Conservation (phyloP, 2,113 vertebrate species). For the Sander vitreus region DNA sequence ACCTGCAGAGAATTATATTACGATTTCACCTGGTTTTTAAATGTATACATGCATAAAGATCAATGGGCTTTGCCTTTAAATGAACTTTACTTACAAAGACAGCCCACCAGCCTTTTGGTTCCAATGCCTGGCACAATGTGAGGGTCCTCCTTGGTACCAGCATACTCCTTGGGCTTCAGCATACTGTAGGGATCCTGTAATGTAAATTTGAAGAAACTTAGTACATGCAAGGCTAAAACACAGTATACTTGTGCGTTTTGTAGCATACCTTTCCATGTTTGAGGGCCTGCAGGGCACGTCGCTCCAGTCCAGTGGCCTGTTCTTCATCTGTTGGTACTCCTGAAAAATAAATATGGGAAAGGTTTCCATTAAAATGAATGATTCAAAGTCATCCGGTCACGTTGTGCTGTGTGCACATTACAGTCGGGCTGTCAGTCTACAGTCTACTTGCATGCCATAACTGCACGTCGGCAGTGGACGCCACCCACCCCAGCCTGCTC, state of each 20-base stretch:
- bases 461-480: conserved; percentile 44
- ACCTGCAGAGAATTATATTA: conserved; percentile 50
- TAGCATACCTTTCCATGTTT: conserved; percentile 81
- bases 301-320: conserved; percentile 87
- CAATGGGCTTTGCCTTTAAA: neutral
- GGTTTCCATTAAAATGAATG: neutral
- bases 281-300: conserved; percentile 76
- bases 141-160: conserved; percentile 83
- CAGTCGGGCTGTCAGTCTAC: neutral
- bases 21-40: neutral
- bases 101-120: conserved; percentile 80
- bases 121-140: conserved; percentile 75
- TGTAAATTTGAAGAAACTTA: neutral
- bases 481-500: conserved; percentile 28
- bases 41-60: neutral
- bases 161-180: conserved; percentile 71
- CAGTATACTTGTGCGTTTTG: neutral
- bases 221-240: neutral
- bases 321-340: conserved; percentile 87
- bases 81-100: conserved; percentile 73
- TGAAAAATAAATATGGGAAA: conserved; percentile 37
- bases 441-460: neutral
- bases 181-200: conserved; percentile 79
- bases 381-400: neutral
- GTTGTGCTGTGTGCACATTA: neutral